Evolutionary conservation across 2,113 vertebrate species (phyloP), one percentile per base, ranked within the genome.

Genomic region (Gadus macrocephalus): DNA sequence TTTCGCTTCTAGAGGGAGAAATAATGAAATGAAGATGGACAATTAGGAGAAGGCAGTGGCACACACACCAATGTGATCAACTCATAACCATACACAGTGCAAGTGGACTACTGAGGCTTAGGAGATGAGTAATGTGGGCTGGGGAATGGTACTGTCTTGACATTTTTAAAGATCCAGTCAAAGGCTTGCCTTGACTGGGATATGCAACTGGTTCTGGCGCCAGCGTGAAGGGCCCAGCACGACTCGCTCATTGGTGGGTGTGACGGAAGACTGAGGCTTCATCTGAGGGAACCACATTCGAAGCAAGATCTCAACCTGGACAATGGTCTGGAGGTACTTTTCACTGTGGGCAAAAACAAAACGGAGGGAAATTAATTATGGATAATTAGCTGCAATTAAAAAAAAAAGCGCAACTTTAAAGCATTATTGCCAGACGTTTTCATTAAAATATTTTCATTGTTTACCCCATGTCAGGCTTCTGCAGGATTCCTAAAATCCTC

Each of bases 381-480:
- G 9, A 62, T 68, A 4, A 38, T 28, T 14, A 75, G 67, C 62
- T 12, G 25, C 9, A 3, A 11, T 5, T n/a, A 62, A 27, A 53
- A 7, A 66, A 66, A 5, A 66, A 20, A 27, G 19, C 7, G 22
- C 2, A 31, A 8, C 19, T 7, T 15, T 53, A n/a, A 64, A 49
- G 12, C 8, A 49, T 49, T 49, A 9, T 49, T 7, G 42, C 42
- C 42, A 12, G 42, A 4, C 55, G 15, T 53, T 0, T 58, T 59
- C 12, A 68, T 55, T 16, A 5, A 35, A 64, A 2, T 31, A 5
- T 17, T 68, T 11, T 2, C 12, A 15, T 31, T 2, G 64, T 90
- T 90, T 87, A 97, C 95, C 96, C 95, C 92, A 95, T 94, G 15
- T 92, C 86, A 55, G 95, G 96, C 49, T 93, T 95, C 80, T 95